These are phyloP conservation scores for Phaethornis superciliosus DNA, from an alignment of 2,113 vertebrate genomes.

Conservation along the genomic window DNA sequence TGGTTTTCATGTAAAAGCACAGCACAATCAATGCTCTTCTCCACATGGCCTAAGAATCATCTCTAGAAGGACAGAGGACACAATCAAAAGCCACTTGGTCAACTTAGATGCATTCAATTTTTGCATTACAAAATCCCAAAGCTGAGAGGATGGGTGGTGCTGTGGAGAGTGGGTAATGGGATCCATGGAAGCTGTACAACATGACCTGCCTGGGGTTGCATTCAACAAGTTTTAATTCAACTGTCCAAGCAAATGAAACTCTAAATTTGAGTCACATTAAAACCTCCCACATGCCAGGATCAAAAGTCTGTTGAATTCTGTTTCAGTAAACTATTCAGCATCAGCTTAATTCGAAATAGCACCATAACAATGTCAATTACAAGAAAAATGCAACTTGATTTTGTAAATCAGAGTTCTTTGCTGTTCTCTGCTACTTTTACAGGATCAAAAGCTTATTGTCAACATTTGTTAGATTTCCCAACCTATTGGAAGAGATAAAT, in stretches of 20 bases:
- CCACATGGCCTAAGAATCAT: neutral
- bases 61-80: neutral
- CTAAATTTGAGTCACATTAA: neutral
- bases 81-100: neutral
- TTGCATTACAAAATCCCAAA: too few species aligned
- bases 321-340: neutral
- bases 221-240: neutral
- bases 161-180: neutral
- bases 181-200: rapidly evolving
- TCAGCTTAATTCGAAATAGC: neutral
- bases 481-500: conserved; percentile 1
- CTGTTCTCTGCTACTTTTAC: neutral
- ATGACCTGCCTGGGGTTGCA: neutral
- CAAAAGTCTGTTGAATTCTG: neutral
- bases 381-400: neutral
- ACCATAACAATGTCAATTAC: neutral
- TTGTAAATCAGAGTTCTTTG: conserved; percentile 14
- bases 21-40: neutral
- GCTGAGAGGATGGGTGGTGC: neutral
- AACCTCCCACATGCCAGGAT: neutral
- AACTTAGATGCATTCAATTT: too few species aligned
- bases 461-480: conserved; percentile 20
- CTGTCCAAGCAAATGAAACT: neutral
- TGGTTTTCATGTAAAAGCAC: neutral
- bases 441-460: neutral